A percentile compares a stretch with the other conserved stretches of the same genome.
Evolutionary conservation across 2,113 vertebrate genomes (phyloP).

Genomic region (Sphyrna mokarran): DNA sequence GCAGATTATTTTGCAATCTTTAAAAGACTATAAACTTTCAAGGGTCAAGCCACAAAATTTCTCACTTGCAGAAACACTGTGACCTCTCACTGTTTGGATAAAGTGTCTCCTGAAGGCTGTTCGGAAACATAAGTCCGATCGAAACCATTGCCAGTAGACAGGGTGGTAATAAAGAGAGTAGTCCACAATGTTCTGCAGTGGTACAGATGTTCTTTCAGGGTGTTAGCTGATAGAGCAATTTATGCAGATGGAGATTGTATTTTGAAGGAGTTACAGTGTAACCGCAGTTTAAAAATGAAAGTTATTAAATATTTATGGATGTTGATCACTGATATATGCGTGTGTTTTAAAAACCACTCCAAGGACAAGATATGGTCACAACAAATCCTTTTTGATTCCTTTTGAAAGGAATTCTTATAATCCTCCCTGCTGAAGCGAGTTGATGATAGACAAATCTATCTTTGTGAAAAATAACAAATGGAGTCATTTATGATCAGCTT

Average conservation of each 20-base stretch:
- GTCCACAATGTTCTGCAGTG: neutral
- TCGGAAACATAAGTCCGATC: neutral
- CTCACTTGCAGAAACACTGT: slow-evolving; percentile 10
- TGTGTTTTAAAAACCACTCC: neutral
- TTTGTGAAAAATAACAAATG: neutral
- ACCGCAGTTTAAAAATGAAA: slow-evolving; percentile 24
- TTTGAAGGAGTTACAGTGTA: slow-evolving; percentile 12
- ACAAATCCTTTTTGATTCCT: neutral
- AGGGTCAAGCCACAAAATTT: neutral
- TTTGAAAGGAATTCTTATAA: neutral
- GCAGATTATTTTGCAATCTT: neutral
- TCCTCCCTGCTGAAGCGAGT: neutral
- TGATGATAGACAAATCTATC: neutral
- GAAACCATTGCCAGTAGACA: slow-evolving; percentile 3
- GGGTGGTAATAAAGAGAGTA: neutral
- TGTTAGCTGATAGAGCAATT: neutral
- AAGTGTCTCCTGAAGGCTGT: neutral
- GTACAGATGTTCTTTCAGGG: neutral
- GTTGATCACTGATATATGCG: neutral
- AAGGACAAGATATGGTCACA: neutral
- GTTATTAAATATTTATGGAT: slow-evolving; percentile 33
- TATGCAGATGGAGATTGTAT: neutral
- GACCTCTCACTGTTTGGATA: neutral
- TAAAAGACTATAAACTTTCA: neutral
- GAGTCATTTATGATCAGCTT: neutral